Conservation (phyloP, 64 coral and sea anemone species). For the Platygyra sinensis region DNA sequence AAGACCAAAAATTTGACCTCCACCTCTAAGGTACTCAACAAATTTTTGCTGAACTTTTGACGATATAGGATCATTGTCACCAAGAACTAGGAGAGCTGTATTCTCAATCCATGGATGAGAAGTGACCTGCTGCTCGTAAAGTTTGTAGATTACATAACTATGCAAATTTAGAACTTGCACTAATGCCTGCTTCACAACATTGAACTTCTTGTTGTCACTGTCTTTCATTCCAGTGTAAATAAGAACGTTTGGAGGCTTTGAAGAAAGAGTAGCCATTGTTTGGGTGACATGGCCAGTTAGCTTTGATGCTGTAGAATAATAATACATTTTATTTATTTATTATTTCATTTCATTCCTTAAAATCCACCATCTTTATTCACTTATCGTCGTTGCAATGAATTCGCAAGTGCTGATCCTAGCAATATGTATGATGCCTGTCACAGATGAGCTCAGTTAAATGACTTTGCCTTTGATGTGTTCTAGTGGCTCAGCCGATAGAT, state of each 20-base stretch:
- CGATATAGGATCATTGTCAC: conserved; percentile 2
- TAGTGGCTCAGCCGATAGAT: too few species aligned
- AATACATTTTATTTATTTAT: neutral
- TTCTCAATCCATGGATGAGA: conserved; percentile 72
- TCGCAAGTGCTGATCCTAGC: too few species aligned
- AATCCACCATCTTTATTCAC: too few species aligned
- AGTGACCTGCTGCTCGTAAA: conserved; percentile 48
- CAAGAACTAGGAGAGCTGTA: conserved; percentile 57
- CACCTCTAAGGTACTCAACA: conserved; percentile 38
- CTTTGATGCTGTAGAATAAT: neutral
- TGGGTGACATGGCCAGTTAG: neutral
- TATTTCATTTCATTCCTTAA: too few species aligned
- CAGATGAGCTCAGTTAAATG: too few species aligned
- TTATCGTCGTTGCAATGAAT: too few species aligned
- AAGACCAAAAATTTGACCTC: conserved; percentile 63
- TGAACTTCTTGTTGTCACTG: conserved; percentile 16
- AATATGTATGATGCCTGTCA: too few species aligned
- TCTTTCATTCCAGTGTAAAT: conserved; percentile 56
- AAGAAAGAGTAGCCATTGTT: neutral
- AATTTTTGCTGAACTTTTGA: conserved; percentile 21
- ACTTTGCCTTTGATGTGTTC: too few species aligned
- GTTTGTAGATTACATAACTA: conserved; percentile 68
- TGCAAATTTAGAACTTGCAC: conserved; percentile 49
- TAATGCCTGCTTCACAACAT: conserved; percentile 24
- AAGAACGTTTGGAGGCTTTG: conserved; percentile 72